Conservation (phyloP, 2,888 invertebrate species). For the Meta bourneti region DNA sequence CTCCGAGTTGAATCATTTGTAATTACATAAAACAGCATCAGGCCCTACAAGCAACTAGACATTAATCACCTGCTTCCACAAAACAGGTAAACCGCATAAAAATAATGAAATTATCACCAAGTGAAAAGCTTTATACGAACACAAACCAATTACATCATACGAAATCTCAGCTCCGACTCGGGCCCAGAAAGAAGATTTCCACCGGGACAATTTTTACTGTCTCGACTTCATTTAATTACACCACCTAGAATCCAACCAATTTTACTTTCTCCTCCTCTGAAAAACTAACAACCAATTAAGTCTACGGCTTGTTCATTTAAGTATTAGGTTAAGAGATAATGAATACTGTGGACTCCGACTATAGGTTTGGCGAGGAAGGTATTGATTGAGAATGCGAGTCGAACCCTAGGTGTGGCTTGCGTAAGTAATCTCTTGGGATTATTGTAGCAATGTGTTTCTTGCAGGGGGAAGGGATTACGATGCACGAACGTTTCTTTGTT, state of each 20-base stretch:
- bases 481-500: slow-evolving; percentile 25
- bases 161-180: slow-evolving; percentile 8
- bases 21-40: too few species aligned
- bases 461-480: slow-evolving; percentile 1
- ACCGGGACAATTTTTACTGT: slow-evolving; percentile 23
- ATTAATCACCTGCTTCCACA: background rate
- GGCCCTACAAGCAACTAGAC: too few species aligned
- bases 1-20: too few species aligned
- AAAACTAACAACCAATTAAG: slow-evolving; percentile 57
- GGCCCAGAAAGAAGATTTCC: slow-evolving; percentile 11
- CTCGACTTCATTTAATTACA: slow-evolving; percentile 46
- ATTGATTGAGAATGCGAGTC: slow-evolving; percentile 38
- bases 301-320: slow-evolving; percentile 49
- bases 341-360: slow-evolving; percentile 29
- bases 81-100: background rate
- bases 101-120: background rate
- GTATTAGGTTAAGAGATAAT: slow-evolving; percentile 54
- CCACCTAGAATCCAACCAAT: slow-evolving; percentile 39
- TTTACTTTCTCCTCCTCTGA: slow-evolving; percentile 30
- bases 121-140: background rate
- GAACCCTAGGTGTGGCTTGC: slow-evolving; percentile 51
- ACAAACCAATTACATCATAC: slow-evolving; percentile 14
- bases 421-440: slow-evolving; percentile 30
- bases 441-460: slow-evolving; percentile 1
- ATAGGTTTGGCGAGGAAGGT: background rate